Conservation (phyloP, 2,113 vertebrate species). For the Rhodinocichla rosea region DNA sequence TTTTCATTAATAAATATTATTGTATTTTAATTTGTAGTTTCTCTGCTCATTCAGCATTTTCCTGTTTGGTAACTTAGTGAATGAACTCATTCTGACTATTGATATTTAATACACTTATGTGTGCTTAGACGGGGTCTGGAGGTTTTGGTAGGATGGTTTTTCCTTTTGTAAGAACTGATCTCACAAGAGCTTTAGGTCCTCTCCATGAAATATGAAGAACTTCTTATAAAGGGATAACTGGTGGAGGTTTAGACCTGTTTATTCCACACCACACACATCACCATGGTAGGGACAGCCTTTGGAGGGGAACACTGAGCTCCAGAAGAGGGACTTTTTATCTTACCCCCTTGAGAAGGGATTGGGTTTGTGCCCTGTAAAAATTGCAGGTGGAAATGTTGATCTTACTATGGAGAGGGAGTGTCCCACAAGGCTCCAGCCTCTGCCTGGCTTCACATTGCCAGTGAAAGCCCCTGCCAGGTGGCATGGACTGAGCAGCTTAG, state of each 20-base stretch:
- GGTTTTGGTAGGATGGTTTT: neutral
- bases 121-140: neutral
- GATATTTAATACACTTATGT: neutral
- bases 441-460: accelerated
- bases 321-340: neutral
- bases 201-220: neutral
- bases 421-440: neutral
- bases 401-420: neutral
- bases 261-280: neutral
- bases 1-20: neutral
- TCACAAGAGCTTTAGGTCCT: neutral
- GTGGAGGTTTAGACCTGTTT: neutral
- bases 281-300: neutral
- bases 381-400: accelerated
- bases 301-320: accelerated
- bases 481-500: neutral
- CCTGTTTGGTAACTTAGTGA: neutral
- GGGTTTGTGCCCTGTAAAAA: neutral
- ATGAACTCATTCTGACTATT: neutral
- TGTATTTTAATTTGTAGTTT: neutral
- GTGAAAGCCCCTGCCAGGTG: neutral
- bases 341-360: accelerated
- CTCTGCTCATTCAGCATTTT: neutral
- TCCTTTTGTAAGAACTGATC: neutral
- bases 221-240: neutral